phyloP scores from a whole-genome alignment of 2,888 invertebrate genomes.

The Terebella lapidaria region DNA sequence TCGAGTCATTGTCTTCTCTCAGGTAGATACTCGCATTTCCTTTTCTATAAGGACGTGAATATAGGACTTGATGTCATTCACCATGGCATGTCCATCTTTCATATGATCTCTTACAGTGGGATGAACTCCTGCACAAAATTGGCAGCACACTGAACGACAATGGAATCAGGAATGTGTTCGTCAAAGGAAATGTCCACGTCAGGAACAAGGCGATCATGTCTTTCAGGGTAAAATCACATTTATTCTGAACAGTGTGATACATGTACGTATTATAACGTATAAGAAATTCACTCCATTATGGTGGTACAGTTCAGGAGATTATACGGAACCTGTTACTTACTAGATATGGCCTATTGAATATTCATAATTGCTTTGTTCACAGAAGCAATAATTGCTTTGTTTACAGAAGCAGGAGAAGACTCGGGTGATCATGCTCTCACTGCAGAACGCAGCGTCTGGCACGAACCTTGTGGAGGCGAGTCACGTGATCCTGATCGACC shows the following conservation, averaged over 20 bases:
- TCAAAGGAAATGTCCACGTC: conserved; percentile 15
- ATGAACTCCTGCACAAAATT: conserved; percentile 10
- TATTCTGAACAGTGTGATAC: not conserved
- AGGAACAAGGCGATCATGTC: conserved; percentile 13
- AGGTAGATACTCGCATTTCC: conserved; percentile 11
- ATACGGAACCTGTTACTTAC: too few species aligned
- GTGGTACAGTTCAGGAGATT: too few species aligned
- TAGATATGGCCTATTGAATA: too few species aligned
- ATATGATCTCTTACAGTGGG: conserved; percentile 8
- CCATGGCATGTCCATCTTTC: too few species aligned
- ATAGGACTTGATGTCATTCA: too few species aligned
- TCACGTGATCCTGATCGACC: conserved; percentile 14
- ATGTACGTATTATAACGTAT: not conserved
- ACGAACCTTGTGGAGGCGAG: conserved; percentile 12
- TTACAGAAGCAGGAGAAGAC: conserved; percentile 14
- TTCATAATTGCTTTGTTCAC: too few species aligned
- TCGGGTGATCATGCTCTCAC: conserved; percentile 16
- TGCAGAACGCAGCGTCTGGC: conserved; percentile 13
- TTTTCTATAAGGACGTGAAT: too few species aligned
- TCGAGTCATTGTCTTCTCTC: conserved; percentile 15
- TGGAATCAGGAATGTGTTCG: conserved; percentile 12
- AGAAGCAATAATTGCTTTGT: too few species aligned
- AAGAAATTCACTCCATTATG: not conserved
- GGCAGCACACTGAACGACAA: conserved; percentile 11
- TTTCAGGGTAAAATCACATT: conserved; percentile 17